Percentiles rank a stretch among this genome's conserved stretches.
Conservation (phyloP, 2,797 vertebrate species). For the Arctocebus calabarensis region DNA sequence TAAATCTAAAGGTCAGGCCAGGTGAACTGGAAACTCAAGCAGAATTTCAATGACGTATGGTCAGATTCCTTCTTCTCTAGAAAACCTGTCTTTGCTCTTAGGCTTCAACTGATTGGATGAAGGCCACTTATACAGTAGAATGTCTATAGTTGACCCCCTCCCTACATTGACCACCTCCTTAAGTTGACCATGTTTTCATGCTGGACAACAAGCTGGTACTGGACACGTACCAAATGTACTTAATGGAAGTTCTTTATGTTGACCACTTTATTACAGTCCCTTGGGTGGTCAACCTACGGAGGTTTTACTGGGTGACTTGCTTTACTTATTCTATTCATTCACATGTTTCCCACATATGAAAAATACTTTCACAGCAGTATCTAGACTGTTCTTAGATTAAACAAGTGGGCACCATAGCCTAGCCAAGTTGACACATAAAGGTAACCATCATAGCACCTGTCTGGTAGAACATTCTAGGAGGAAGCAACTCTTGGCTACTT, state of each 20-base stretch:
- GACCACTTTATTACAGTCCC: too few relatives aligned
- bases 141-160: too few relatives aligned
- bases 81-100: not conserved
- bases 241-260: too few relatives aligned
- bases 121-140: not conserved
- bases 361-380: constrained; percentile 12
- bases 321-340: not conserved
- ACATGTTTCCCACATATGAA: not conserved
- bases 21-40: not conserved
- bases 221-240: too few relatives aligned
- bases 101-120: not conserved
- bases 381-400: not conserved
- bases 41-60: not conserved
- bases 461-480: not conserved
- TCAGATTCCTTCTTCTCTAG: not conserved
- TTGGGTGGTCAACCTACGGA: too few relatives aligned
- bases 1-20: not conserved
- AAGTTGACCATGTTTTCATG: too few relatives aligned
- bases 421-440: not conserved
- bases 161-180: too few relatives aligned
- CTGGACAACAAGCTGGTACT: too few relatives aligned
- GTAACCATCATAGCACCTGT: not conserved
- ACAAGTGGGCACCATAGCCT: not conserved
- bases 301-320: not conserved
- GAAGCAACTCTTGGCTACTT: not conserved